Conservation (phyloP, 2,888 invertebrate species). For the Drosophila quinaria region DNA sequence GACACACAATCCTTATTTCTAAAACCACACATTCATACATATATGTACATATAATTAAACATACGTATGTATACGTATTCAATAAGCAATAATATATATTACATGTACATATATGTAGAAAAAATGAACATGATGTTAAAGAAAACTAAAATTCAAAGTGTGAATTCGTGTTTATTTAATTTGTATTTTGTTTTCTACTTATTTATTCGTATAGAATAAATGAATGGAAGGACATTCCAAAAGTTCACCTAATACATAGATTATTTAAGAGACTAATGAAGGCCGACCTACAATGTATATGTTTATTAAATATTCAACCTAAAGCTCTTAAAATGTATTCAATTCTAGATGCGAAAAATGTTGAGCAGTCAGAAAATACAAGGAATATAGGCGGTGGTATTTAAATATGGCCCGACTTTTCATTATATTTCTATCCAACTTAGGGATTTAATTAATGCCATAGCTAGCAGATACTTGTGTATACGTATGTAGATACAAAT, state of each 20-base stretch:
- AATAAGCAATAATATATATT: background rate
- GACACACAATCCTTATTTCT: conserved; percentile 92
- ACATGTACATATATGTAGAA: conserved; percentile 4
- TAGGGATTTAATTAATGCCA: background rate
- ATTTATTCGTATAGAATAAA: background rate
- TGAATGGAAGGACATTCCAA: background rate
- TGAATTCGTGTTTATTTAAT: conserved; percentile 4
- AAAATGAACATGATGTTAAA: conserved; percentile 14
- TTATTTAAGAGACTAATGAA: background rate
- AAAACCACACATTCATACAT: conserved; percentile 53
- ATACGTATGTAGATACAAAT: conserved; percentile 4
- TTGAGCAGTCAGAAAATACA: background rate
- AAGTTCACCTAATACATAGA: conserved; percentile 1
- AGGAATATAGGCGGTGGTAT: background rate
- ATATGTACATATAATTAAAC: conserved; percentile 22
- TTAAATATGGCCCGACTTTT: background rate
- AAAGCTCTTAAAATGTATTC: conserved; percentile 3
- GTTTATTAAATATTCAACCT: background rate
- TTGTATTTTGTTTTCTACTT: background rate
- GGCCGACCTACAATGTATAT: background rate
- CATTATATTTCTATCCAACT: background rate
- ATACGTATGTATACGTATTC: conserved; percentile 1
- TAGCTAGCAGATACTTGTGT: conserved; percentile 18
- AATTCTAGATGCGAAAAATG: background rate
- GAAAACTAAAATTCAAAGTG: conserved; percentile 5